Evolutionary conservation across 1,140 invertebrate species (phyloP).

Genomic region (Hyles vespertilio): DNA sequence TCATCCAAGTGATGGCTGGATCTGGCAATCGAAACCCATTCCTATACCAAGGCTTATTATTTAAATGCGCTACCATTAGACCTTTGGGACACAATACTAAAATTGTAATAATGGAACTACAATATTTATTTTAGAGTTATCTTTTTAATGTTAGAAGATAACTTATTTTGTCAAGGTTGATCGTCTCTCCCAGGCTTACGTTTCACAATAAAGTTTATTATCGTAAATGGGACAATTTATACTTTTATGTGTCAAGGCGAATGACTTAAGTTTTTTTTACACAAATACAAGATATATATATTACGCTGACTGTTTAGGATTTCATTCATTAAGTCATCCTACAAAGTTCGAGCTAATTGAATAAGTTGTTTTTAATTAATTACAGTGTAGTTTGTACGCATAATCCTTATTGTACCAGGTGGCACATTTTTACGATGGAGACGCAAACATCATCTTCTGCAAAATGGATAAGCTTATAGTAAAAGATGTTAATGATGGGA

Average conservation of each 20-base stretch:
- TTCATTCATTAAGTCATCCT: no score
- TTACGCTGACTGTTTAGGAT: no score
- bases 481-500: slow-evolving; percentile 14
- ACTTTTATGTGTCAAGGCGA: slow-evolving; percentile 25
- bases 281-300: no score
- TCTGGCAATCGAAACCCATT: no score
- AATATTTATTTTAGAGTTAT: slow-evolving; percentile 6
- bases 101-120: background rate
- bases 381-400: no score
- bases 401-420: no score
- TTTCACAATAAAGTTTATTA: slow-evolving; percentile 33
- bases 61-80: no score
- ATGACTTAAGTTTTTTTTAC: background rate
- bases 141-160: slow-evolving; percentile 28
- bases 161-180: slow-evolving; percentile 45
- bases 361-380: no score
- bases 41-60: no score
- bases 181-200: slow-evolving; percentile 36
- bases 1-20: no score
- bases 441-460: slow-evolving; percentile 25
- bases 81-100: background rate
- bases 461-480: slow-evolving; percentile 22
- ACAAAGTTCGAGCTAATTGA: no score
- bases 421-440: no score
- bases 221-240: slow-evolving; percentile 28